phyloP scores from a whole-genome alignment of 2,113 vertebrate genomes.

The Bos taurus region DNA sequence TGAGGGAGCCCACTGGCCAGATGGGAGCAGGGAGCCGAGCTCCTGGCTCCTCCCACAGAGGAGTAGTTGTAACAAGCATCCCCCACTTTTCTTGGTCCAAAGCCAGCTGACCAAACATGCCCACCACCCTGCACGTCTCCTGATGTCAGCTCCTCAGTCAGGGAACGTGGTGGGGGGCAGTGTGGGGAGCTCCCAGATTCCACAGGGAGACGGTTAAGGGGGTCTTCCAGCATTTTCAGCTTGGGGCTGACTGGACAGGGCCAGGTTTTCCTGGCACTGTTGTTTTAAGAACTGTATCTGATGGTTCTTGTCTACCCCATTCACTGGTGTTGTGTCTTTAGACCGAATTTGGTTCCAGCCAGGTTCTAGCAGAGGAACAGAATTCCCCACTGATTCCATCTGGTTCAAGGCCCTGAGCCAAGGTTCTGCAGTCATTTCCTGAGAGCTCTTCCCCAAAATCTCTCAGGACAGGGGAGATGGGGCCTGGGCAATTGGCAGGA shows the following conservation, averaged over 20 bases:
- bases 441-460: neutral
- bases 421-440: neutral
- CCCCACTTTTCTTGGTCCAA: neutral
- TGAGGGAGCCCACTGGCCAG: neutral
- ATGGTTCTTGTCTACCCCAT: neutral
- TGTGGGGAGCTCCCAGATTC: neutral
- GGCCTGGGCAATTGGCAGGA: neutral
- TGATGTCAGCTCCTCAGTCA: neutral
- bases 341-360: neutral
- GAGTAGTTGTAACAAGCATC: neutral
- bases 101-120: neutral
- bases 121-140: neutral
- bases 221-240: neutral
- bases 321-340: neutral
- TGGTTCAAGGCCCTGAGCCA: neutral
- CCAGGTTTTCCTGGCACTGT: neutral
- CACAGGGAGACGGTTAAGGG: neutral
- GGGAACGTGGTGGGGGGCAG: rapidly evolving
- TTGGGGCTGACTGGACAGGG: neutral
- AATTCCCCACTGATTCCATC: neutral
- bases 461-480: neutral
- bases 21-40: neutral
- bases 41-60: neutral
- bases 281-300: neutral
- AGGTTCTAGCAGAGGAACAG: neutral